Evolutionary conservation across 2,888 invertebrate genomes (phyloP), one percentile per base, ranked within the genome.

Genomic region (Polydrusus tereticollis): DNA sequence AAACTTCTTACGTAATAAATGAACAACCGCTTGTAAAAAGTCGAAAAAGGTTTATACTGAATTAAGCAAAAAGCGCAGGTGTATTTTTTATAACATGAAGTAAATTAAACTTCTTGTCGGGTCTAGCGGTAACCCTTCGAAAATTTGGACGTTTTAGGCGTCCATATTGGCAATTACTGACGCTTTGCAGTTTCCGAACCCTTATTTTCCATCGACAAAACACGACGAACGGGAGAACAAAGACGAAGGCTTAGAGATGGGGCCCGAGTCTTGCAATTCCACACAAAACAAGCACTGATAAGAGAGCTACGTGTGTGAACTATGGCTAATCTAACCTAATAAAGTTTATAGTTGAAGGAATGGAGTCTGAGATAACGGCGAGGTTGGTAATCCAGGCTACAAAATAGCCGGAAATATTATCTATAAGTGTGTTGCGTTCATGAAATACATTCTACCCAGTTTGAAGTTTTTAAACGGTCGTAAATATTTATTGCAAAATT

Each of bases 271-370:
- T 69, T 69, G 63, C 73, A 69, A 73, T 73, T 73, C 45, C 60
- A 16, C 45, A 57, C 68, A 59, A 83, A 85, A 85, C 83, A 85
- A 84, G 81, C 83, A 81, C 82, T 81, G 86, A 86, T 85, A 85
- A 86, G 85, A 80, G 81, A 84, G 81, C 81, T 84, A 85, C 84
- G 85, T 85, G 85, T 85, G 85, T 86, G 85, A 86, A 85, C 85
- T 86, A 85, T 85, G 82, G 85, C 84, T 85, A 86, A 86, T 86
- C 86, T 86, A 85, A 85, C 85, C 85, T 85, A 85, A 86, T 86
- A 86, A 86, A 86, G 82, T 86, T 86, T 86, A 86, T 86, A 86
- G 85, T 86, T 85, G 85, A 85, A 85, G 85, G 84, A 85, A 85
- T 85, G 85, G 85, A 81, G 82, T 78, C 80, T 81, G 83, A 85